A percentile compares a stretch with the other conserved stretches of the same genome.
These are phyloP conservation scores for Siniperca undulata DNA, from an alignment of 2,797 vertebrate species.

Conservation along the genomic window DNA sequence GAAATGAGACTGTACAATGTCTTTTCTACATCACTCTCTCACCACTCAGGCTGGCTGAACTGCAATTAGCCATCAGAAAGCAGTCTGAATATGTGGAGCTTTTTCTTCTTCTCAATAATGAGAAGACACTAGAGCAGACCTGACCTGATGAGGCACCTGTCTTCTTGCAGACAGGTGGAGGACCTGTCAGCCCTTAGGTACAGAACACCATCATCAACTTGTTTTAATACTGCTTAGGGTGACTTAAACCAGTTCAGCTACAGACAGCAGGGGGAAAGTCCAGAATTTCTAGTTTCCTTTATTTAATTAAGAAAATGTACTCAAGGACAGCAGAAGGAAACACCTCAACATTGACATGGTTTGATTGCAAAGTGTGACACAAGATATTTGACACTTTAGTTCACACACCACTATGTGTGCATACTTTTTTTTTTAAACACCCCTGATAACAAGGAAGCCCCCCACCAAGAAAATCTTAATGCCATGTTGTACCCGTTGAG, in stretches of 20 bases:
- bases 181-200: conserved; percentile 2
- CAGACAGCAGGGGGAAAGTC: background rate
- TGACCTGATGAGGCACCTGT: conserved; percentile 53
- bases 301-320: background rate
- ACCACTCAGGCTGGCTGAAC: conserved; percentile 13
- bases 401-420: background rate
- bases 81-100: conserved; percentile 39
- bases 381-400: background rate
- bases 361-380: background rate
- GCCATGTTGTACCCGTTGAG: background rate
- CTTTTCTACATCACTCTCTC: conserved; percentile 8
- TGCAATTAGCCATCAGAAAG: conserved; percentile 44
- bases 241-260: background rate
- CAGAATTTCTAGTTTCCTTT: background rate
- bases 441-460: background rate
- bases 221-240: background rate
- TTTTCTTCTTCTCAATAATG: conserved; percentile 56
- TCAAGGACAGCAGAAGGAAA: background rate
- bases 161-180: conserved; percentile 6
- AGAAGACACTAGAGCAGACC: conserved; percentile 50
- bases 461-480: background rate
- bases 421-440: background rate
- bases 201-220: background rate
- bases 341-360: background rate
- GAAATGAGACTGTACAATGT: conserved; percentile 24